A percentile compares a stretch with the other conserved stretches of the same genome.
phyloP scores from a whole-genome alignment of 2,113 vertebrate genomes.

The Pholis gunnellus region DNA sequence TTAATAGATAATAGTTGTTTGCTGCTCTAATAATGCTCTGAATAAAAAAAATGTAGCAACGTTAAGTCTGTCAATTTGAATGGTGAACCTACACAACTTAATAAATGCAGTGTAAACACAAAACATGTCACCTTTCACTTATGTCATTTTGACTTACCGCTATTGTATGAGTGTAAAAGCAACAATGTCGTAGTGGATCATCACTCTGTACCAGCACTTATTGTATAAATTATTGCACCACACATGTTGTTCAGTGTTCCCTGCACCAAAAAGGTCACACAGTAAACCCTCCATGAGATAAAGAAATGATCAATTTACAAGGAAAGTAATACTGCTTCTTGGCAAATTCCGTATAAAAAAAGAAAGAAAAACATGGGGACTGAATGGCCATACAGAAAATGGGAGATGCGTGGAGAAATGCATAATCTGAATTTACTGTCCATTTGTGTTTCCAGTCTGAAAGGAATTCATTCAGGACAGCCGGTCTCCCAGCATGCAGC shows the following conservation, averaged over 20 bases:
- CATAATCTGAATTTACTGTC: conserved; percentile 27
- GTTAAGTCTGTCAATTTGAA: conserved; percentile 18
- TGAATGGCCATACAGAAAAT: conserved; percentile 5
- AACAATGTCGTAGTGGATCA: conserved; percentile 42
- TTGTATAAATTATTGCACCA: conserved; percentile 62
- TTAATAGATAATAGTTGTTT: background rate
- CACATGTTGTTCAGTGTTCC: conserved; percentile 42
- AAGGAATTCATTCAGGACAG: conserved; percentile 3
- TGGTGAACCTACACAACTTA: conserved; percentile 11
- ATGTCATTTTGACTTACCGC: conserved; percentile 47
- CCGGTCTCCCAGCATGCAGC: conserved; percentile 30
- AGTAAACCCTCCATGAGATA: conserved; percentile 24
- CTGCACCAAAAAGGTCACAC: conserved; percentile 33
- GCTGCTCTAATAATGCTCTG: background rate
- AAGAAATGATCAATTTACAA: conserved; percentile 21
- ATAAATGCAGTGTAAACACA: conserved; percentile 13
- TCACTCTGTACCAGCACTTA: conserved; percentile 28
- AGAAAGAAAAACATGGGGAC: background rate
- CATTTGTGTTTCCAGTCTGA: conserved; percentile 26
- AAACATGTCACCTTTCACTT: conserved; percentile 14
- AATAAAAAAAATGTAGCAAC: background rate
- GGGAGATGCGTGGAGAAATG: conserved; percentile 13
- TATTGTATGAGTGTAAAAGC: conserved; percentile 32
- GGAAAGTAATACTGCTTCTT: conserved; percentile 43
- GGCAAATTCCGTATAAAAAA: conserved; percentile 29